These are phyloP conservation scores for Dascillus cervinus DNA, from an alignment of 2,888 invertebrate genomes.

Conservation along the genomic window DNA sequence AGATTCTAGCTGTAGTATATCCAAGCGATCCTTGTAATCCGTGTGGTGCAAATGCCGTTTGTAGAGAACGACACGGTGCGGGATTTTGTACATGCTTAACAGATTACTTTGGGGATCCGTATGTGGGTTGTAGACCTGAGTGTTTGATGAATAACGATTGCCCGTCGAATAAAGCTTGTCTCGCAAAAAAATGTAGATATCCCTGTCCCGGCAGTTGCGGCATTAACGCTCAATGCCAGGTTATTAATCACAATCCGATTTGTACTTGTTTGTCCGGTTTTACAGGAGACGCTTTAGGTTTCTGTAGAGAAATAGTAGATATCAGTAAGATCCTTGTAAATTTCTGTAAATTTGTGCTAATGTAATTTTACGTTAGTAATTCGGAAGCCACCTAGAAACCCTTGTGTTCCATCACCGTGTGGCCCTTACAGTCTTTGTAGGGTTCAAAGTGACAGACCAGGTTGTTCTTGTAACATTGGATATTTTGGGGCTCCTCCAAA, in stretches of 20 bases:
- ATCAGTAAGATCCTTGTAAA: slow-evolving; percentile 14
- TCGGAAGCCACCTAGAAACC: slow-evolving; percentile 50
- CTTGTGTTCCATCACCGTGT: slow-evolving; percentile 71
- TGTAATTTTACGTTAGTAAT: slow-evolving; percentile 20
- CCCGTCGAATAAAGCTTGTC: slow-evolving; percentile 61
- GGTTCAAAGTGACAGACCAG: slow-evolving; percentile 61
- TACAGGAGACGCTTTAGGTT: slow-evolving; percentile 62
- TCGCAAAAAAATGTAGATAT: slow-evolving; percentile 69
- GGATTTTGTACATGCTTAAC: slow-evolving; percentile 70
- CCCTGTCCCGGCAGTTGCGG: slow-evolving; percentile 75
- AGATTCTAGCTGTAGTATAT: slow-evolving; percentile 47
- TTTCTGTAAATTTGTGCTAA: slow-evolving; percentile 5
- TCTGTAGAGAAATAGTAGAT: slow-evolving; percentile 43
- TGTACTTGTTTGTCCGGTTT: slow-evolving; percentile 67
- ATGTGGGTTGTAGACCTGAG: slow-evolving; percentile 71
- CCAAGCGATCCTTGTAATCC: slow-evolving; percentile 68
- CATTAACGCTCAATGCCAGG: slow-evolving; percentile 66
- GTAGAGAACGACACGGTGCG: slow-evolving; percentile 65
- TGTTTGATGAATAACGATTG: slow-evolving; percentile 74
- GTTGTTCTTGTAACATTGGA: slow-evolving; percentile 66
- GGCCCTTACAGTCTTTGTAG: slow-evolving; percentile 72
- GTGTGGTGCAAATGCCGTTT: slow-evolving; percentile 72
- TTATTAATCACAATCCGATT: slow-evolving; percentile 67
- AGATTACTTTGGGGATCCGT: slow-evolving; percentile 71
- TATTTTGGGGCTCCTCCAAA: slow-evolving; percentile 69